Conservation (phyloP, 64 coral and sea anemone genomes). For the Pocillopora verrucosa region DNA sequence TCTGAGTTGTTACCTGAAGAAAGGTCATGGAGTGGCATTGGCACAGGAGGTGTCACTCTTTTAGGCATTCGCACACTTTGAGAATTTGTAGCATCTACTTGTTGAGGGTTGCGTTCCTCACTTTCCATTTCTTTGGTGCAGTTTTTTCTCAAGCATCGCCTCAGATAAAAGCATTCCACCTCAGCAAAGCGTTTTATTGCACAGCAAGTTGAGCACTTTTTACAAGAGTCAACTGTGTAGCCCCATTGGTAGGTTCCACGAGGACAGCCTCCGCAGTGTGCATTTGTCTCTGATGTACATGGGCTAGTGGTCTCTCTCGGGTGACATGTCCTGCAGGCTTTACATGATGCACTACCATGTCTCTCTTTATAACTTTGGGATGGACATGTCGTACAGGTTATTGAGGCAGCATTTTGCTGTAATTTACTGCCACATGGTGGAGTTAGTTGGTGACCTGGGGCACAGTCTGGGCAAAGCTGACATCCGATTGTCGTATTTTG, state of each 20-base stretch:
- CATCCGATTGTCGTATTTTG: not conserved
- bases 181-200: not conserved
- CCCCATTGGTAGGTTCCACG: not conserved
- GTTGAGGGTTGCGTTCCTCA: too few species aligned
- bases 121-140: not conserved
- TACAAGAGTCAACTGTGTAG: not conserved
- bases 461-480: not conserved
- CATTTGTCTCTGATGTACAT: not conserved
- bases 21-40: not conserved
- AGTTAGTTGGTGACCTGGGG: not conserved
- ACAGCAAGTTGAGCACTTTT: not conserved
- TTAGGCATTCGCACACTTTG: not conserved
- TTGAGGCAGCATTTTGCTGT: not conserved
- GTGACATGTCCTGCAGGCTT: not conserved
- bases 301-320: not conserved
- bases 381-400: not conserved
- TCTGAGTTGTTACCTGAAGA: too few species aligned
- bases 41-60: not conserved
- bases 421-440: conserved; percentile 2
- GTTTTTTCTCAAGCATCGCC: not conserved
- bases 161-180: conserved; percentile 16
- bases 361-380: not conserved
- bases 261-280: conserved; percentile 7
- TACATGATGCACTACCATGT: not conserved
- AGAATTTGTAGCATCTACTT: too few species aligned